Conservation (phyloP, 2,113 vertebrate species). For the Lophotis ruficrista region DNA sequence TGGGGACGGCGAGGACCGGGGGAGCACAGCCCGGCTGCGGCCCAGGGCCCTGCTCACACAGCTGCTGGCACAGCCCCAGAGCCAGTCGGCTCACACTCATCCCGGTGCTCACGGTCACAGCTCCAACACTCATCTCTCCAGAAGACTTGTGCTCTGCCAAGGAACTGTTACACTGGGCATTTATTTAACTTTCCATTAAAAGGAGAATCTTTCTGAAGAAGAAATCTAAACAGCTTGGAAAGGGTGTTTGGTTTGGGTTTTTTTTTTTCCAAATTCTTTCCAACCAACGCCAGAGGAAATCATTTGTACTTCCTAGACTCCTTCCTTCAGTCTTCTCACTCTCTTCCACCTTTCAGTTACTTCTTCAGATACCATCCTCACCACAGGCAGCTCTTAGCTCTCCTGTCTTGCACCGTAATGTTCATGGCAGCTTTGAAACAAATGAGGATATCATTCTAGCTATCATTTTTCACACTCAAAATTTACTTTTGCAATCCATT, state of each 20-base stretch:
- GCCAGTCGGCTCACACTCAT: not conserved
- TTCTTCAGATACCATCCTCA: not conserved
- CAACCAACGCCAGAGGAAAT: not conserved
- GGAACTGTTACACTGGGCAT: not conserved
- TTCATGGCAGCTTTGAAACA: not conserved
- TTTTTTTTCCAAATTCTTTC: not conserved
- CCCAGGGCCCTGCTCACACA: not conserved
- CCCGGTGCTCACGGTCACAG: not conserved
- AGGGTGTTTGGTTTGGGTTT: not conserved
- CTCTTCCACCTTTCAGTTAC: not conserved
- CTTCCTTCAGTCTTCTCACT: not conserved
- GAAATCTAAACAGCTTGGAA: not conserved
- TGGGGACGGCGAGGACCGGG: rapidly evolving
- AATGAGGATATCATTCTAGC: not conserved
- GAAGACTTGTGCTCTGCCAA: not conserved
- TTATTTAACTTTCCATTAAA: not conserved
- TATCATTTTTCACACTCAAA: not conserved
- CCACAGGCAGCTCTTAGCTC: not conserved
- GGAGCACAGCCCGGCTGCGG: not conserved
- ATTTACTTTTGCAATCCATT: not conserved
- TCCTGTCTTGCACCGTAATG: not conserved
- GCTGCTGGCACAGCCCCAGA: not conserved
- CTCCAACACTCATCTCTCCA: not conserved
- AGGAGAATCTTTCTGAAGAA: not conserved
- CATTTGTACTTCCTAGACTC: not conserved